Evolutionary conservation across 2,113 vertebrate genomes (phyloP), one percentile per base, ranked within the genome.

Genomic region (Cochlearius cochlearius): DNA sequence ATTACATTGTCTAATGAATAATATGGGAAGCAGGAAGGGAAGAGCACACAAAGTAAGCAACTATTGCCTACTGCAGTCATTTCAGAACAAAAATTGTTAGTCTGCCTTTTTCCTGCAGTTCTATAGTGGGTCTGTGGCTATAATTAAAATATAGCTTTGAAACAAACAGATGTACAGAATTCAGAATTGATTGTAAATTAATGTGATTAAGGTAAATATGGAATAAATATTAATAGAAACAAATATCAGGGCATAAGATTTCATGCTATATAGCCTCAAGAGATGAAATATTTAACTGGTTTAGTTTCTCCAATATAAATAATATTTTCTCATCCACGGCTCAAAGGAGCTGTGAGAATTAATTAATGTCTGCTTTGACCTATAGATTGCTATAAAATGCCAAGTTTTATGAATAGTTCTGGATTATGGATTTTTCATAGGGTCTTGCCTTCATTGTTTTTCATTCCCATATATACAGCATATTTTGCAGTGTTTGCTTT

Each of bases 311-410:
- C 18, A 74, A 49, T 66, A 66, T 74, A 69, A 69, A 77, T 58
- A 72, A 26, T 82, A 84, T 67, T 92, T 94, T 84, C 15, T 62
- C 29, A 80, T 67, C 7, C 55, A 63, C 41, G 52, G 49, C 47
- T 90, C 55, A 83, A 58, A 90, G 47, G 32, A 86, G 23, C 59
- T 47, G n/a, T 88, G 60, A 90, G 77, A 87, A 84, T 78, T 92
- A 73, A 94, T 90, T 91, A 84, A 77, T 68, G 39, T n/a, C 56
- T 88, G 34, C 38, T 80, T 95, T 95, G 78, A 83, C 78, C 59
- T 88, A 83, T 50, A 90, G 71, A 77, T 83, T 58, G 34, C 21
- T 86, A 88, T 77, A 81, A 95, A 90, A 84, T 81, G 52, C 14
- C 89, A 91, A 74, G n/a, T 84, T 89, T 92, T 81, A 80, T 41